Evolutionary conservation across 2,113 vertebrate species (phyloP).

Genomic region (Stictonetta naevosa): DNA sequence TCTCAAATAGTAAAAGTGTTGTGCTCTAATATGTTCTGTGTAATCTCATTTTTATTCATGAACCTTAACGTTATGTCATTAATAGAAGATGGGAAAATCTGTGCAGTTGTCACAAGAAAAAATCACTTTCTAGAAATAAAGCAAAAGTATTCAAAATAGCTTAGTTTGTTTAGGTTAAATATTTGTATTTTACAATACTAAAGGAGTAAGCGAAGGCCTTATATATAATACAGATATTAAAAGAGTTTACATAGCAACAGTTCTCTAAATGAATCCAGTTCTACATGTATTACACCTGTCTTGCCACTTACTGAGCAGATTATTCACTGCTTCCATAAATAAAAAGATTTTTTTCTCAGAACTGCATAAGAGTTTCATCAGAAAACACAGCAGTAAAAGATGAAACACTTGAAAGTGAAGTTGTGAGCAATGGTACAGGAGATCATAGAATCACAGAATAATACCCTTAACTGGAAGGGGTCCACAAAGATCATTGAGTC

Average conservation of each 20-base stretch:
- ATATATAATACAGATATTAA: fast-evolving
- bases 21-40: not conserved
- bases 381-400: not conserved
- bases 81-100: not conserved
- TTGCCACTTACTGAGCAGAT: conserved; percentile 28
- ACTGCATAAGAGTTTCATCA: conserved; percentile 19
- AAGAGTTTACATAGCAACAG: not conserved
- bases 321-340: conserved; percentile 51
- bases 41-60: not conserved
- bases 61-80: not conserved
- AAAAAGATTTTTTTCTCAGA: conserved; percentile 46
- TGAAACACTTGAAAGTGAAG: conserved; percentile 21
- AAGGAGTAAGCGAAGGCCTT: not conserved
- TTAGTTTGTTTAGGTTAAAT: not conserved
- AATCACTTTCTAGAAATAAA: not conserved
- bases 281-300: conserved; percentile 41
- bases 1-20: not conserved
- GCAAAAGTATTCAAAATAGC: not conserved
- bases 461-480: not conserved
- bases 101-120: not conserved
- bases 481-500: not conserved
- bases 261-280: not conserved
- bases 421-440: not conserved
- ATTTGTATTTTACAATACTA: not conserved
- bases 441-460: not conserved